Evolutionary conservation across 1,140 invertebrate genomes (phyloP), one percentile per base, ranked within the genome.

Genomic region (Drosophila pectinifera): DNA sequence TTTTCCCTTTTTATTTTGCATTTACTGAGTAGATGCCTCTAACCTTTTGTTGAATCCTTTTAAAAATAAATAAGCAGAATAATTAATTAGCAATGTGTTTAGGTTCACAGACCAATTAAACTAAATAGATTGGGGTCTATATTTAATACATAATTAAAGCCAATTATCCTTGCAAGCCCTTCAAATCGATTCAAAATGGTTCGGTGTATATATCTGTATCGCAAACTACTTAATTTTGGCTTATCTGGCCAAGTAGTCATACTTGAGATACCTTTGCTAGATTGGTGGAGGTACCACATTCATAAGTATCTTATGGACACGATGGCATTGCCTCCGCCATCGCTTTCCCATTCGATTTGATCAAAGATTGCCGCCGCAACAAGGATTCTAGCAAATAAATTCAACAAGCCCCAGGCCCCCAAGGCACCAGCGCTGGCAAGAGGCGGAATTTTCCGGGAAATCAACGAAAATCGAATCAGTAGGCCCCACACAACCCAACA

Each of bases 391-490:
- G 64, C 64, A 49, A 43, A 67, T 68, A 65, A 68, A 68, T 65
- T 68, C 45, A 43, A 36, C 45, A 65, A 48, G 26, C 45, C 36
- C 56, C 43, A 56, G 13, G 34, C 24, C 67, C 26, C 48, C 34
- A 41, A 51, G 64, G 58, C 58, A 68, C 16, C n/a, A n/a, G n/a
- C n/a, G n/a, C n/a, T 28, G 38, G 20, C 22, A 28, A 54, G 24
- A 22, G 38, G 36, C 26, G 46, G 48, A 55, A 46, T 38, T 55
- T 70, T 70, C 67, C 46, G 67, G 39, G 64, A 69, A 70, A 70
- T 69, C 64, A 46, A 70, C 64, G 49, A 70, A 70, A 70, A 70
- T 70, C 67, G 65, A 70, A 70, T 70, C 67, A 70, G n/a, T 31
- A 70, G 39, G 31, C 48, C 31, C 28, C 41, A 46, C 31, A 34